Conservation (phyloP, 2,888 invertebrate species). For the Tholera decimalis region DNA sequence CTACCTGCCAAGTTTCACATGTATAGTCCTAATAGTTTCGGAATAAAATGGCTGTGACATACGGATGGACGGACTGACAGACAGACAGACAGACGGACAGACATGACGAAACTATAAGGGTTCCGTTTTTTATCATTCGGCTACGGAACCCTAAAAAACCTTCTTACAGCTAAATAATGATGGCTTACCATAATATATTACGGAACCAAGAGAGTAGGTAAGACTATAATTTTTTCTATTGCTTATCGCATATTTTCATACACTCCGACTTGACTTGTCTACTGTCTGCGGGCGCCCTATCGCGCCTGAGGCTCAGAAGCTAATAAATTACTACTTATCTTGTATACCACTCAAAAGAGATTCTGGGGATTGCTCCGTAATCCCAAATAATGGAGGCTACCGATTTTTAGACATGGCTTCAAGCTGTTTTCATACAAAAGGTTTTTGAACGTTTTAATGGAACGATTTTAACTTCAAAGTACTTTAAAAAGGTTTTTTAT, state of each 20-base stretch:
- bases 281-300: slow-evolving; percentile 9
- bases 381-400: slow-evolving; percentile 71
- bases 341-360: slow-evolving; percentile 74
- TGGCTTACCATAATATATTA: no score
- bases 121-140: no score
- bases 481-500: slow-evolving; percentile 4
- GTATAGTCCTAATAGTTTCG: no score
- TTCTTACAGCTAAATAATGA: no score
- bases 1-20: no score
- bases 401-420: slow-evolving; percentile 65
- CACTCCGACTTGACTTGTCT: background rate
- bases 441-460: slow-evolving; percentile 47
- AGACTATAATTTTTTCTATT: background rate
- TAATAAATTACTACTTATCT: slow-evolving; percentile 73
- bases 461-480: slow-evolving; percentile 26
- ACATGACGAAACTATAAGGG: no score
- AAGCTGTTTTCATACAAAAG: slow-evolving; percentile 49
- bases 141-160: no score
- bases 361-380: slow-evolving; percentile 69
- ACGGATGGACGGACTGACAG: no score
- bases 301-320: slow-evolving; percentile 48
- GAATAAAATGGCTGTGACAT: no score
- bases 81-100: no score
- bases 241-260: background rate
- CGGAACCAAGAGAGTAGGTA: background rate